A percentile compares a stretch with the other conserved stretches of the same genome.
phyloP scores from a whole-genome alignment of 1,140 invertebrate species.

The Chionoecetes opilio region DNA sequence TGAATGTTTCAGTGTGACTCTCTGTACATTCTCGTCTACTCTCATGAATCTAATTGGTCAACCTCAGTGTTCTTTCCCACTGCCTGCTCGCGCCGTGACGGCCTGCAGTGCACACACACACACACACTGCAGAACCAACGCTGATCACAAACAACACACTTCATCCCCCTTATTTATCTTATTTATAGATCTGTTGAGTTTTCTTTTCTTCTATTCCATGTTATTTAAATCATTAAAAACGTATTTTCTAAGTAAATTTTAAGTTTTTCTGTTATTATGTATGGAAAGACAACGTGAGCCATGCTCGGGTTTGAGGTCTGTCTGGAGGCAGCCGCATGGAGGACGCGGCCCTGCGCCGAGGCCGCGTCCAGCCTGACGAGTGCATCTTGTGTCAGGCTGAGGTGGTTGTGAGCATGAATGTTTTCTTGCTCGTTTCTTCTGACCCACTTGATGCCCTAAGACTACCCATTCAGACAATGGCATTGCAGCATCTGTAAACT shows the following conservation, averaged over 20 bases:
- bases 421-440: constrained; percentile 4
- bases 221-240: too few species aligned
- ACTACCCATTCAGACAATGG: neutral
- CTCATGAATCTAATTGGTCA: neutral
- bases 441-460: neutral
- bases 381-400: neutral
- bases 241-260: neutral
- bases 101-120: constrained; percentile 6
- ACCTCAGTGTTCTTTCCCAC: neutral
- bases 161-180: neutral
- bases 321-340: neutral
- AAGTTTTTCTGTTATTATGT: neutral
- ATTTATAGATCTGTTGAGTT: neutral
- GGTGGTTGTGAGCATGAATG: neutral
- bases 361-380: neutral
- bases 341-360: neutral
- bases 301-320: neutral
- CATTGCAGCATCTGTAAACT: neutral
- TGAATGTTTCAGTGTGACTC: neutral
- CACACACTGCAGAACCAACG: neutral
- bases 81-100: neutral
- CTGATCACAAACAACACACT: neutral
- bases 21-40: neutral
- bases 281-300: neutral
- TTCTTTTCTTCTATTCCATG: neutral